Conservation (phyloP, 1,140 invertebrate species). For the Drosophila varians region DNA sequence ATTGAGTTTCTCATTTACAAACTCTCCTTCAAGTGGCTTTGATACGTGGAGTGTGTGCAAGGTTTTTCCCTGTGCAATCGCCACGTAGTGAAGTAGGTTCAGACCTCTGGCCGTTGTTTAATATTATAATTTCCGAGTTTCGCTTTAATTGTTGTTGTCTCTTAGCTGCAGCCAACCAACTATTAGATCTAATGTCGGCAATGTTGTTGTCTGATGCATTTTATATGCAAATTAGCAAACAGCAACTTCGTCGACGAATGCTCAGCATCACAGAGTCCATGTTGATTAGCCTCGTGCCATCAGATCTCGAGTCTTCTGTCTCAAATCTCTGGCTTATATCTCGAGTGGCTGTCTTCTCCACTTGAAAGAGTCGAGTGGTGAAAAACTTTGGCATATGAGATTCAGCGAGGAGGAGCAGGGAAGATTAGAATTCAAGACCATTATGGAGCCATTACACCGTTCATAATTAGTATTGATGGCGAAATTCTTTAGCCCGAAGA, state of each 20-base stretch:
- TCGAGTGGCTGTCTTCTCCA: constrained; percentile 13
- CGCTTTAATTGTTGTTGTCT: constrained; percentile 59
- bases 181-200: constrained; percentile 14
- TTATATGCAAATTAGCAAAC: constrained; percentile 67
- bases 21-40: neutral
- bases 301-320: constrained; percentile 1
- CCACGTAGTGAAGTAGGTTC: constrained; percentile 14
- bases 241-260: constrained; percentile 25
- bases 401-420: neutral
- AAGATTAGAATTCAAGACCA: constrained; percentile 17
- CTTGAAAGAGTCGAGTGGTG: constrained; percentile 27
- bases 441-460: constrained; percentile 4
- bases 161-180: constrained; percentile 35
- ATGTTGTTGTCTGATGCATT: constrained; percentile 43
- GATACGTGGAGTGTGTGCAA: too few relatives aligned
- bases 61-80: neutral
- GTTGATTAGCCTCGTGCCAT: constrained; percentile 45
- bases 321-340: neutral
- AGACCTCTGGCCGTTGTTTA: constrained; percentile 18
- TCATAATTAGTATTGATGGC: constrained; percentile 7
- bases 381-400: constrained; percentile 41
- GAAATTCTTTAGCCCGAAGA: neutral
- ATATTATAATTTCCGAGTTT: constrained; percentile 60
- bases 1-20: neutral
- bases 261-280: constrained; percentile 26